Percentiles rank a stretch among this genome's conserved stretches.
Evolutionary conservation across 2,888 invertebrate species (phyloP).

Genomic region (Sesia apiformis): DNA sequence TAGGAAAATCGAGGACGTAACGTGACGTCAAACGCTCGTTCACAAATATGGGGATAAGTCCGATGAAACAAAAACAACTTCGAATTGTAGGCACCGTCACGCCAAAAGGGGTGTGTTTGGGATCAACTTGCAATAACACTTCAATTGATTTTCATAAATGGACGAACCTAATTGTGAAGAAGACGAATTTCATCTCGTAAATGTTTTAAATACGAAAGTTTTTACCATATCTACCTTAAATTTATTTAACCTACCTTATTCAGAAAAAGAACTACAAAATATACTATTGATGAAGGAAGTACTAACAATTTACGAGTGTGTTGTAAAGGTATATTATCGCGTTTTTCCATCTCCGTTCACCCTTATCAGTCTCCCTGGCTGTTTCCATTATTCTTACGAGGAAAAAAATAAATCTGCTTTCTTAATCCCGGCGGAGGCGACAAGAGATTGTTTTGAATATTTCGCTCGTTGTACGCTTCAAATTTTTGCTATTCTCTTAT

Average conservation of each 20-base stretch:
- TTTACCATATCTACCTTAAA: too few species aligned
- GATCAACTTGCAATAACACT: too few species aligned
- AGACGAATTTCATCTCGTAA: too few species aligned
- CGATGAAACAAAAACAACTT: slow-evolving; percentile 51
- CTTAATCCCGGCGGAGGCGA: slow-evolving; percentile 31
- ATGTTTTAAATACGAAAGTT: too few species aligned
- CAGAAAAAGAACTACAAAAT: too few species aligned
- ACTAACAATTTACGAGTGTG: background rate
- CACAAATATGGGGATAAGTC: slow-evolving; percentile 40
- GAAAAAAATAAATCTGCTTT: slow-evolving; percentile 37
- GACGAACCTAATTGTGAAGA: too few species aligned
- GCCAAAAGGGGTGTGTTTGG: too few species aligned
- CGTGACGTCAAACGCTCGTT: slow-evolving; percentile 64
- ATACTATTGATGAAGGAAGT: too few species aligned
- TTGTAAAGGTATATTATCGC: slow-evolving; percentile 22
- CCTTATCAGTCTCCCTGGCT: slow-evolving; percentile 22
- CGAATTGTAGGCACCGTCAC: too few species aligned
- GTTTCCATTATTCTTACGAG: slow-evolving; percentile 32
- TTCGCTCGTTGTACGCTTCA: slow-evolving; percentile 21
- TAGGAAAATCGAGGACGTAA: slow-evolving; percentile 71
- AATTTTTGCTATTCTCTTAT: slow-evolving; percentile 14
- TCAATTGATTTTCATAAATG: too few species aligned
- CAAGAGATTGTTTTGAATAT: slow-evolving; percentile 45
- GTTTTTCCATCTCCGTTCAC: slow-evolving; percentile 13
- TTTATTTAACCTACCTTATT: too few species aligned